Conservation (phyloP, 2,888 invertebrate species). For the Scaptomyza caliginosa region DNA sequence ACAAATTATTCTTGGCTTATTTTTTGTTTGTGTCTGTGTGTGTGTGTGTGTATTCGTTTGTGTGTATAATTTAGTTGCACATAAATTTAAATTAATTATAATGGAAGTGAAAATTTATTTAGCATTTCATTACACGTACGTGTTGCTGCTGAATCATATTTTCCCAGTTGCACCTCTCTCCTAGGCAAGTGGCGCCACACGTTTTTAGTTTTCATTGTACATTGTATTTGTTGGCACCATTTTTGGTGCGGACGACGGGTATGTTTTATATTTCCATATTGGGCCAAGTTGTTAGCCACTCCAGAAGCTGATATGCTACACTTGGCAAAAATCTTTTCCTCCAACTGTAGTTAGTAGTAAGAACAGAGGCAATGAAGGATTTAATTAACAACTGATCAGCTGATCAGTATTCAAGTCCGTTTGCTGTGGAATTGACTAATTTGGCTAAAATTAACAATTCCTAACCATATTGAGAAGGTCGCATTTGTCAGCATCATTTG, state of each 20-base stretch:
- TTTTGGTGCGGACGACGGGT: slow-evolving; percentile 53
- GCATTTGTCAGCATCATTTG: slow-evolving; percentile 67
- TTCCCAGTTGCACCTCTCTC: background rate
- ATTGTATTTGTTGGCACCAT: slow-evolving; percentile 29
- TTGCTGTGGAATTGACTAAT: slow-evolving; percentile 52
- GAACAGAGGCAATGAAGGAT: slow-evolving; percentile 59
- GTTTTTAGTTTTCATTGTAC: slow-evolving; percentile 42
- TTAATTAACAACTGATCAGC: slow-evolving; percentile 22
- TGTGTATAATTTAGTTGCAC: slow-evolving; percentile 65
- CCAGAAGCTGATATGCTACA: background rate
- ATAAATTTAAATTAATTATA: slow-evolving; percentile 78
- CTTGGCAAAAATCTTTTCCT: background rate
- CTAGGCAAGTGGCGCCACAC: slow-evolving; percentile 72
- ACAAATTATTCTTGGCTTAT: background rate
- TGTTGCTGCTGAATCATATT: slow-evolving; percentile 65
- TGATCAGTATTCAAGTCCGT: slow-evolving; percentile 40
- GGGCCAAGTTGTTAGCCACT: slow-evolving; percentile 27
- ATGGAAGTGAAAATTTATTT: slow-evolving; percentile 78
- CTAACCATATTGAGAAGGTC: slow-evolving; percentile 78
- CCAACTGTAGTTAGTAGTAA: too few relatives aligned
- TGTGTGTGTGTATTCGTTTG: slow-evolving; percentile 41
- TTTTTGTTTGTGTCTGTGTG: slow-evolving; percentile 21
- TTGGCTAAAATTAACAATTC: slow-evolving; percentile 69
- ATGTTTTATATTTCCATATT: slow-evolving; percentile 62
- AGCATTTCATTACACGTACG: slow-evolving; percentile 63